Conservation (phyloP, 1,140 invertebrate species). For the Drosophila suzukii region DNA sequence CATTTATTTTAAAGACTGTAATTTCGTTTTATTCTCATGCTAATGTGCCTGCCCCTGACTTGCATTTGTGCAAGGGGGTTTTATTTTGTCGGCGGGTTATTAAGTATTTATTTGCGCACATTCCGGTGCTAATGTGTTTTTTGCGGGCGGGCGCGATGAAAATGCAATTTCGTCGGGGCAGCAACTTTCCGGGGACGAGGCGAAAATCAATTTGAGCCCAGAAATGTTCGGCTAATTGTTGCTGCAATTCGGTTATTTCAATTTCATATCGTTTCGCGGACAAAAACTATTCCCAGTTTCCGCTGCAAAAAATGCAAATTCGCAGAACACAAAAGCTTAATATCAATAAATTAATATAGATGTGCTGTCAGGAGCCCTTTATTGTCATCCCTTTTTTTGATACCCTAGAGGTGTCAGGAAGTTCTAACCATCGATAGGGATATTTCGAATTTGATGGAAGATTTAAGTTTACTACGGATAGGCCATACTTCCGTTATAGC, state of each 20-base stretch:
- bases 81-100: constrained; percentile 37
- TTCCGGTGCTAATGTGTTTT: constrained; percentile 56
- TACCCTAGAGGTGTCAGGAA: constrained; percentile 3
- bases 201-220: constrained; percentile 61
- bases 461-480: too few relatives aligned
- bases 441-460: too few relatives aligned
- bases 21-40: constrained; percentile 78
- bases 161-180: constrained; percentile 48
- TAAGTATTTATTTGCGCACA: constrained; percentile 76
- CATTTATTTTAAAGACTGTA: constrained; percentile 83
- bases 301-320: constrained; percentile 45
- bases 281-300: constrained; percentile 30
- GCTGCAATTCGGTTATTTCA: constrained; percentile 16
- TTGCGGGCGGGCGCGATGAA: constrained; percentile 19
- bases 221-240: constrained; percentile 39
- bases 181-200: neutral
- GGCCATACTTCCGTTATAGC: too few relatives aligned
- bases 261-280: constrained; percentile 1
- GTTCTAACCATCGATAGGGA: neutral
- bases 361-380: constrained; percentile 1
- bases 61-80: constrained; percentile 37
- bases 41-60: constrained; percentile 55
- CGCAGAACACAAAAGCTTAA: constrained; percentile 50
- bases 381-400: neutral
- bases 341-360: constrained; percentile 69